Base-by-base conservation (phyloP, 2,888 invertebrate species). In the Hemistola chrysoprasaria region DNA sequence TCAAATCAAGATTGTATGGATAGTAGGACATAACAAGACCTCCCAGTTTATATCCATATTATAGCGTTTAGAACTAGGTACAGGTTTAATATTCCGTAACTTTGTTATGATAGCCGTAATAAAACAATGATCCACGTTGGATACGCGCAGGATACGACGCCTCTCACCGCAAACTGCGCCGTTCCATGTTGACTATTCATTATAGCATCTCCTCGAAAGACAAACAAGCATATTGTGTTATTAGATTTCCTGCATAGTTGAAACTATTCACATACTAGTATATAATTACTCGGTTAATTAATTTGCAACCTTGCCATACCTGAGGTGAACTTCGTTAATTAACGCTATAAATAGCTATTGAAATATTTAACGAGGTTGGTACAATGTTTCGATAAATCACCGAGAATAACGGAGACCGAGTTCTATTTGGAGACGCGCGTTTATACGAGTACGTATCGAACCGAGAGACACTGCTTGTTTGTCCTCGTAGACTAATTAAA, bases 401-500 rank as follows among this genome's bases (percentile, higher is more conserved):
- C 42, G 58, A 59, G 65, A 69, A 65, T 65, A 63, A 66, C 53
- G 53, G 47, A 55, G 53, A 54, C 40, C 22, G 39, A 34, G 25
- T 48, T 56, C 46, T 59, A 57, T 74, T 67, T 70, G 59, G 56
- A 64, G 65, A 65, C 60, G 59, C 59, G 65, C 69, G 66, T 72
- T 4, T 16, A 65, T 46, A 48, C 49, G 48, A 56, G 65, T 62
- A 73, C 65, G 67, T 68, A 74, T 71, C 69, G 60, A 80, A 75
- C 76, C 75, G 72, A 71, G 78, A 79, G 82, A 80, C 73, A 76
- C 77, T 76, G 82, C 81, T 79, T 87, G 87, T 85, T 87, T 86
- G 86, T 85, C 76, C 80, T 84, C 73, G 77, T 71, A 79, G 84
- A 85, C 86, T 88, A 88, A 88, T 88, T 88, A 88, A 87, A 87